phyloP scores from a whole-genome alignment of 2,888 invertebrate species.

The Acronicta psi region DNA sequence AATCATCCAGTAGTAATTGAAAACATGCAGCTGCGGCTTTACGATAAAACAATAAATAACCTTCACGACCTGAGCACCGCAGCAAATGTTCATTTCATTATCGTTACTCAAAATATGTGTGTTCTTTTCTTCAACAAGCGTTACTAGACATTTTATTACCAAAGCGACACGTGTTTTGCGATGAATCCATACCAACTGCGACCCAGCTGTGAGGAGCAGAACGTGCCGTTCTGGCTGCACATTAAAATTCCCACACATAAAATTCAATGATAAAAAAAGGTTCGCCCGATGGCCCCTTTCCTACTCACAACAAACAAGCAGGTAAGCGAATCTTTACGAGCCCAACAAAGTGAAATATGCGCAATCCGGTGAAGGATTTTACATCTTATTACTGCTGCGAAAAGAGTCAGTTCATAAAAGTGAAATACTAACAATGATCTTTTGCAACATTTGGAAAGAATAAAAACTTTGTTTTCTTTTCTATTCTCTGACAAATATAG shows the following conservation, averaged over 20 bases:
- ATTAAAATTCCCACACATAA: slow-evolving; percentile 88
- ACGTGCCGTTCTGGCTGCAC: slow-evolving; percentile 85
- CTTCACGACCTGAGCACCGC: slow-evolving; percentile 47
- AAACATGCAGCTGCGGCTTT: slow-evolving; percentile 77
- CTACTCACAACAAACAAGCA: slow-evolving; percentile 87
- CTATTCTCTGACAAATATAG: slow-evolving; percentile 66
- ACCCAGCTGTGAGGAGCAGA: slow-evolving; percentile 83
- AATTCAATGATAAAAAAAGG: slow-evolving; percentile 85
- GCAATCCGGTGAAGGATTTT: slow-evolving; percentile 76
- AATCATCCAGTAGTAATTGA: slow-evolving; percentile 82
- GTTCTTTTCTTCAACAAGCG: slow-evolving; percentile 50
- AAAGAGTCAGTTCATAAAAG: slow-evolving; percentile 73
- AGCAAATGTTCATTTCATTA: slow-evolving; percentile 60
- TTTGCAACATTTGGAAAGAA: slow-evolving; percentile 69
- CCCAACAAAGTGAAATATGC: slow-evolving; percentile 82
- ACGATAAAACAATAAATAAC: slow-evolving; percentile 72
- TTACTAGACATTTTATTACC: slow-evolving; percentile 69
- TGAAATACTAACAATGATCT: slow-evolving; percentile 66
- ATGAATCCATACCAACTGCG: slow-evolving; percentile 79
- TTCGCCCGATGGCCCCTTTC: slow-evolving; percentile 81
- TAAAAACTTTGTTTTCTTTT: slow-evolving; percentile 74
- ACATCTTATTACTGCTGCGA: slow-evolving; percentile 77
- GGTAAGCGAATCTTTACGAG: slow-evolving; percentile 87
- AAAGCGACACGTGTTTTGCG: slow-evolving; percentile 80
- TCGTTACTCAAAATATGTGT: slow-evolving; percentile 58